Percentiles rank a stretch among this genome's conserved stretches.
These are phyloP conservation scores for Dreissena rostriformis DNA, from an alignment of 1,140 invertebrate genomes.

Conservation along the genomic window DNA sequence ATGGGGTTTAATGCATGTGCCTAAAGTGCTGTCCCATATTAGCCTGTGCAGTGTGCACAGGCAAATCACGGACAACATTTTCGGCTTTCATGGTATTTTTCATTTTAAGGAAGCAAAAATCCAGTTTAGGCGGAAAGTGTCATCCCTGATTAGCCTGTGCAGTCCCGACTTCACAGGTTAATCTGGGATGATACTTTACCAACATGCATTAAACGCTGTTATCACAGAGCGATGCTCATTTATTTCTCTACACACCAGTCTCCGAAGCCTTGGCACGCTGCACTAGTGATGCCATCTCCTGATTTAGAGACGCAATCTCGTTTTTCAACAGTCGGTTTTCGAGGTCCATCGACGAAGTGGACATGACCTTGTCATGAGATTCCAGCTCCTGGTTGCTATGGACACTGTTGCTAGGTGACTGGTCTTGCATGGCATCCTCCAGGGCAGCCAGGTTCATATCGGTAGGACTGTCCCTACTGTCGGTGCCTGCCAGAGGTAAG, in stretches of 20 bases:
- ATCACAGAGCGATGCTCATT: not conserved
- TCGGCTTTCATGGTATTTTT: too few species aligned
- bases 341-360: constrained; percentile 74
- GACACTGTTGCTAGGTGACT: constrained; percentile 73
- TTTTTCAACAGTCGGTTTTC: constrained; percentile 83
- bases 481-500: constrained; percentile 36
- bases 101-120: too few species aligned
- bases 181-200: too few species aligned
- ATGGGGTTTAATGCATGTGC: too few species aligned
- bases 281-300: constrained; percentile 84
- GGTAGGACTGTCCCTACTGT: constrained; percentile 65
- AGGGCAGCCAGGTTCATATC: constrained; percentile 74
- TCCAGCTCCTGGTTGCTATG: constrained; percentile 72
- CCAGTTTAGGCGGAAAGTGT: too few species aligned
- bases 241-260: constrained; percentile 79
- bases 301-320: constrained; percentile 84
- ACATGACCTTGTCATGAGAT: constrained; percentile 58
- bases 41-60: too few species aligned
- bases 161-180: too few species aligned
- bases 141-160: too few species aligned
- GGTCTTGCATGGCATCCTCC: constrained; percentile 74
- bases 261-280: constrained; percentile 83
- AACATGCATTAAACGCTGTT: too few species aligned
- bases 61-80: too few species aligned
- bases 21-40: too few species aligned